Evolutionary conservation across 2,888 invertebrate genomes (phyloP).

Genomic region (Penaeus monodon): DNA sequence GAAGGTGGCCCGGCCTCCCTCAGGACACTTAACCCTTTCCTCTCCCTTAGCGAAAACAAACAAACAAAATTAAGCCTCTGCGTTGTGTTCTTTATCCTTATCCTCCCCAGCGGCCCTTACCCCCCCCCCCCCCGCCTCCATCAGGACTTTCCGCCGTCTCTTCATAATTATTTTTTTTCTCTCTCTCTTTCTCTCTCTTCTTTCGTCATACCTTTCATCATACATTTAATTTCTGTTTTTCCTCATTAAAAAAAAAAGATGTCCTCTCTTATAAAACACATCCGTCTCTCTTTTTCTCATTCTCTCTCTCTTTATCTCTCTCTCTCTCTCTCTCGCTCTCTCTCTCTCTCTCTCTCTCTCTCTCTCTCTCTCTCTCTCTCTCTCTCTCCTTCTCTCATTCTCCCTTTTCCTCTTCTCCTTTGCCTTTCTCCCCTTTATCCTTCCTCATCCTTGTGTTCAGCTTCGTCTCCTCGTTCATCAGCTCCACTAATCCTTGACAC

Average conservation of each 20-base stretch:
- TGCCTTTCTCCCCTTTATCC: background rate
- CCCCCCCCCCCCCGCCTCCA: too few relatives aligned
- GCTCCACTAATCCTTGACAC: background rate
- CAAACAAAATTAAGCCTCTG: too few relatives aligned
- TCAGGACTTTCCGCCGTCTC: too few relatives aligned
- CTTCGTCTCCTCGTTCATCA: background rate
- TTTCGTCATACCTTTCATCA: too few relatives aligned
- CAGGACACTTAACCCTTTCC: too few relatives aligned
- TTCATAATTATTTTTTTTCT: too few relatives aligned
- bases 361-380: constrained; percentile 5
- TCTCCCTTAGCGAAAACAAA: too few relatives aligned
- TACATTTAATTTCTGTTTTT: background rate
- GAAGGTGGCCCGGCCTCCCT: too few relatives aligned
- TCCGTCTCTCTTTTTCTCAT: background rate
- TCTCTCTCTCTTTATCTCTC: background rate
- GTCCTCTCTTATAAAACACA: background rate
- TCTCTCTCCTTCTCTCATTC: background rate
- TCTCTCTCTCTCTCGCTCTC: constrained; percentile 1
- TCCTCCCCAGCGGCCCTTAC: too few relatives aligned
- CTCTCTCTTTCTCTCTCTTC: too few relatives aligned
- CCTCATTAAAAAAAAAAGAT: too few relatives aligned
- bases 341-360: constrained; percentile 22
- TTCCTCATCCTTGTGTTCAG: background rate
- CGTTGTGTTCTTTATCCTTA: too few relatives aligned
- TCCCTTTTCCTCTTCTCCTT: background rate